Evolutionary conservation across 2,797 vertebrate genomes (phyloP).

Genomic region (Poecile montanus): DNA sequence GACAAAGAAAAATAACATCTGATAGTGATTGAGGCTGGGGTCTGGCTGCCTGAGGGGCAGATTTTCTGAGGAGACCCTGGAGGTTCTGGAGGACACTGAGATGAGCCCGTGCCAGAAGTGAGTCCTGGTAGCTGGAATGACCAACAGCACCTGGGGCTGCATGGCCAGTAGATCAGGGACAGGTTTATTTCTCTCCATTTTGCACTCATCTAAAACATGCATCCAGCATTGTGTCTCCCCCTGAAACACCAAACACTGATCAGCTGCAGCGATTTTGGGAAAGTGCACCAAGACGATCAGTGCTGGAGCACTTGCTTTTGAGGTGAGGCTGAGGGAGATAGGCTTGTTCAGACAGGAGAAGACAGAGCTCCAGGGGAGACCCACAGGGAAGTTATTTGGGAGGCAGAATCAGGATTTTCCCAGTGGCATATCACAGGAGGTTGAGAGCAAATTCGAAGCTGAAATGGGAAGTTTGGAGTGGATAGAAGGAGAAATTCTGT

Average conservation of each 20-base stretch:
- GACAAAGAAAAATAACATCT: neutral
- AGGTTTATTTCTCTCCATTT: neutral
- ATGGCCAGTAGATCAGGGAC: neutral
- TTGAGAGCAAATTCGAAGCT: neutral
- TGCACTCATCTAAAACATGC: neutral
- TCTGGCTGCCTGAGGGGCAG: neutral
- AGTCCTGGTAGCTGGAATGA: neutral
- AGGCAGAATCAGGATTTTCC: neutral
- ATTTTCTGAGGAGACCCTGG: neutral
- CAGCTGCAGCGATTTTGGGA: neutral
- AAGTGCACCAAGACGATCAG: neutral
- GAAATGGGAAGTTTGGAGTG: neutral
- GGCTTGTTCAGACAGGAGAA: neutral
- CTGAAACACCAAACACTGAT: neutral
- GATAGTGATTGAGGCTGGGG: neutral
- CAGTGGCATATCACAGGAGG: neutral
- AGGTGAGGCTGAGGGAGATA: neutral
- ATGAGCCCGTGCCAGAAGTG: neutral
- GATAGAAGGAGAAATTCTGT: neutral
- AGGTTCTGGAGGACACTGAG: rapidly evolving
- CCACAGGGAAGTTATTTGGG: neutral
- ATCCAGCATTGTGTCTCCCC: neutral
- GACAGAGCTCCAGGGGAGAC: neutral
- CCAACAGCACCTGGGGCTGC: neutral
- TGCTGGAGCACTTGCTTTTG: neutral